Evolutionary conservation across 2,113 vertebrate species (phyloP), one percentile per base, ranked within the genome.

Genomic region (Chaetops frenatus): DNA sequence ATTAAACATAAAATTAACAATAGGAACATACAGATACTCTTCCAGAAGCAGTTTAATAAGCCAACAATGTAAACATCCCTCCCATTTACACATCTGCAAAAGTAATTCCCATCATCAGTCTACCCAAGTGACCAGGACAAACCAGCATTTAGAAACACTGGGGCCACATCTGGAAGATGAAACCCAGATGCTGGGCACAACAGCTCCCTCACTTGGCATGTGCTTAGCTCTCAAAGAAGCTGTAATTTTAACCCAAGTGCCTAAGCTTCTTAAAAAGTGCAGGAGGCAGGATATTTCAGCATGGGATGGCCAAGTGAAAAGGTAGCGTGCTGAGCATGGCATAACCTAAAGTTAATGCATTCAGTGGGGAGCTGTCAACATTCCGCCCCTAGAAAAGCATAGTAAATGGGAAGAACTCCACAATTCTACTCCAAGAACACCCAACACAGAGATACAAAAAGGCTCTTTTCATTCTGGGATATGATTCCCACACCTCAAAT

Each of bases 321-420:
- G 48, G 65, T 19, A 81, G 44, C 2, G 1, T 2, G 20, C 27
- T 71, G 70, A 92, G 36, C 40, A 17, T 0, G 0, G 40, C 1
- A 2, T 40, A 56, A 81, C 60, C 71, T 45, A 6, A 72, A 83
- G 13, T 38, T 72, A 89, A 42, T 1, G 1, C 28, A 11, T 29
- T 56, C 76, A 23, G 25, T 0, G 1, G 9, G 29, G 54, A 81
- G 27, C 42, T 60, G 53, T 56, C 44, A 88, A 47, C 27, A 15
- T 15, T 51, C 4, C 47, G 58, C 24, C 45, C 31, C 16, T 0
- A 45, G 42, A 31, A 48, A 84, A 70, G 54, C 38, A 48, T 0
- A 54, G 56, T 19, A 36, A 76, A 10, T 8, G 10, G 16, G 25
- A 25, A 83, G 18, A 53, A 65, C 19, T 33, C 14, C 23, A 62